Evolutionary conservation across 2,797 vertebrate species (phyloP).

Genomic region (Macropus fuliginosus): DNA sequence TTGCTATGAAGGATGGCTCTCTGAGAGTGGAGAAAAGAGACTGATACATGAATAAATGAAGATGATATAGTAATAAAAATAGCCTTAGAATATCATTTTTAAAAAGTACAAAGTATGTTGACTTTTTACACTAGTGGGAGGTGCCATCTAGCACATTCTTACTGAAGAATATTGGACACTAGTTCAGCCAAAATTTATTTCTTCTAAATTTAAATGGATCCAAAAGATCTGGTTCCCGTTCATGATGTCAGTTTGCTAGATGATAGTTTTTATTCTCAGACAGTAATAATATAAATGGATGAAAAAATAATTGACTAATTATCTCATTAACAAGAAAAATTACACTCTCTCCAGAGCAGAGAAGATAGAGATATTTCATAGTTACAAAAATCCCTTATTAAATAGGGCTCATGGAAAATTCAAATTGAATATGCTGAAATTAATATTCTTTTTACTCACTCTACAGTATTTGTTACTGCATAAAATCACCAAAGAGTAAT

Average conservation of each 20-base stretch:
- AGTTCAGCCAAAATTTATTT: constrained; percentile 60
- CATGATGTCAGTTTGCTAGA: background rate
- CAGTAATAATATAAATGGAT: constrained; percentile 57
- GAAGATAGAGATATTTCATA: constrained; percentile 58
- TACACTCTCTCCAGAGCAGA: constrained; percentile 42
- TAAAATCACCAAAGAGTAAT: background rate
- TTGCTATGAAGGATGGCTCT: background rate
- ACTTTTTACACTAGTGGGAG: background rate
- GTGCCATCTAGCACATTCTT: background rate
- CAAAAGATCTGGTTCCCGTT: constrained; percentile 16
- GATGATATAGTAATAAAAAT: background rate
- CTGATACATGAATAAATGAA: background rate
- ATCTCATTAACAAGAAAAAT: constrained; percentile 71
- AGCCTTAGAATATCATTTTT: background rate
- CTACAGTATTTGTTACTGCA: background rate
- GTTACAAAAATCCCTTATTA: constrained; percentile 2
- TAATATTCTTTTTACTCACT: background rate
- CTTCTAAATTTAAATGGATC: constrained; percentile 63
- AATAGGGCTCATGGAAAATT: background rate
- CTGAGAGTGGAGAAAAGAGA: background rate
- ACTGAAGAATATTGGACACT: constrained; percentile 17
- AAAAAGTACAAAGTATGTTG: background rate
- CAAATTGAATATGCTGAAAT: background rate
- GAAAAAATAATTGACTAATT: constrained; percentile 65
- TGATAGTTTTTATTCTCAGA: constrained; percentile 40